phyloP scores from a whole-genome alignment of 2,113 vertebrate genomes.

The Sinocyclocheilus rhinocerous region DNA sequence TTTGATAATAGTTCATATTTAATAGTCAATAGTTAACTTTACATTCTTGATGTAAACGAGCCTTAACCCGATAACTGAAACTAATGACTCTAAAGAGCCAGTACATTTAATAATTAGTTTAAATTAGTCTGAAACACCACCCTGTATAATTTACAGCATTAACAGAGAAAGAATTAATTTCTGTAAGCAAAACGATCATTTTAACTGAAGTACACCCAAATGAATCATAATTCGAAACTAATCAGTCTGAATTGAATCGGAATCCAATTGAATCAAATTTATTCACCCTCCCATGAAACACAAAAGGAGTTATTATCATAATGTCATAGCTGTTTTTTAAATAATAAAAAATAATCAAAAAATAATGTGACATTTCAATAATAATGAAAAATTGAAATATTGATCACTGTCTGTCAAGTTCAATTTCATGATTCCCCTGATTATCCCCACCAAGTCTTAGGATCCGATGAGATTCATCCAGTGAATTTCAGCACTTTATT shows the following conservation, averaged over 20 bases:
- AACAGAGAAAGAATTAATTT: not conserved
- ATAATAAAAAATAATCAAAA: too few species aligned
- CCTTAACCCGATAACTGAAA: not conserved
- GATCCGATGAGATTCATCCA: not conserved
- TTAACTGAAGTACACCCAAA: not conserved
- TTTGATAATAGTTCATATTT: too few species aligned
- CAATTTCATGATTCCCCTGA: not conserved
- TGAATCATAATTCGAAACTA: not conserved
- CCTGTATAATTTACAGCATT: not conserved
- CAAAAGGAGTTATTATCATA: not conserved
- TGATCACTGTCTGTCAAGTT: not conserved
- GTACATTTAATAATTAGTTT: not conserved
- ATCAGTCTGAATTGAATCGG: not conserved
- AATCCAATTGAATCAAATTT: not conserved
- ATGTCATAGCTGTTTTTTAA: not conserved
- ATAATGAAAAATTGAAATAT: too few species aligned
- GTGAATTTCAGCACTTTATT: conserved; percentile 39
- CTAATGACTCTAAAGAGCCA: not conserved
- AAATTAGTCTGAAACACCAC: not conserved
- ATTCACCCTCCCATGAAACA: not conserved
- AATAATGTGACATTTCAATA: too few species aligned
- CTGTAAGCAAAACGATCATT: not conserved
- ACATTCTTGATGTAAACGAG: not conserved
- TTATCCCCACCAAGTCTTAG: conserved; percentile 30
- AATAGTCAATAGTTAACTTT: not conserved